A percentile compares a stretch with the other conserved stretches of the same genome.
phyloP scores from a whole-genome alignment of 2,797 vertebrate species.

The Holocentrus rufus region DNA sequence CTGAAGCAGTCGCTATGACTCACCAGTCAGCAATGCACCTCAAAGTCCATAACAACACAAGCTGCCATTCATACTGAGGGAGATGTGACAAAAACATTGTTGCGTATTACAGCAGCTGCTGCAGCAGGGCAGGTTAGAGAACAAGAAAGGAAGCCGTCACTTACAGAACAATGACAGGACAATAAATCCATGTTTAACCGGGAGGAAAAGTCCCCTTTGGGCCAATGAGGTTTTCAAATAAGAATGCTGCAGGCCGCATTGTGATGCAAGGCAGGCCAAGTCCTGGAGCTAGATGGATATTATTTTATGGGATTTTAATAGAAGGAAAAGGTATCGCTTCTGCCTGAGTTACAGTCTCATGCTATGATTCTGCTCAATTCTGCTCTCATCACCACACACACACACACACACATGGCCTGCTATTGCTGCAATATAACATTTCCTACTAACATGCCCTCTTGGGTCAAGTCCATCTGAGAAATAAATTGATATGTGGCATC shows the following conservation, averaged over 20 bases:
- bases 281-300: constrained; percentile 20
- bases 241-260: background rate
- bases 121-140: constrained; percentile 23
- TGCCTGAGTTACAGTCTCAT: constrained; percentile 20
- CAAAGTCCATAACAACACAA: constrained; percentile 65
- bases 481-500: constrained; percentile 49
- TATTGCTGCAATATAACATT: constrained; percentile 16
- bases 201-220: constrained; percentile 30
- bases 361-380: no score
- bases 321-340: constrained; percentile 12
- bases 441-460: constrained; percentile 17
- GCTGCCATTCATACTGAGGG: constrained; percentile 57
- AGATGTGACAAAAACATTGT: constrained; percentile 50
- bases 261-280: constrained; percentile 6
- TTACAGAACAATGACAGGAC: background rate
- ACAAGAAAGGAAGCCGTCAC: constrained; percentile 11
- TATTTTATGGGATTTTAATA: constrained; percentile 13
- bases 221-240: constrained; percentile 20
- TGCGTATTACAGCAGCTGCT: constrained; percentile 26
- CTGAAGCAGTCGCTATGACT: constrained; percentile 73
- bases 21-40: constrained; percentile 73
- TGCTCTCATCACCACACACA: constrained; percentile 17
- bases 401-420: no score
- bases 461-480: constrained; percentile 55
- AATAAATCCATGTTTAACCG: constrained; percentile 5